These are phyloP conservation scores for Hedychridium roseum DNA, from an alignment of 2,888 invertebrate genomes.

Conservation along the genomic window DNA sequence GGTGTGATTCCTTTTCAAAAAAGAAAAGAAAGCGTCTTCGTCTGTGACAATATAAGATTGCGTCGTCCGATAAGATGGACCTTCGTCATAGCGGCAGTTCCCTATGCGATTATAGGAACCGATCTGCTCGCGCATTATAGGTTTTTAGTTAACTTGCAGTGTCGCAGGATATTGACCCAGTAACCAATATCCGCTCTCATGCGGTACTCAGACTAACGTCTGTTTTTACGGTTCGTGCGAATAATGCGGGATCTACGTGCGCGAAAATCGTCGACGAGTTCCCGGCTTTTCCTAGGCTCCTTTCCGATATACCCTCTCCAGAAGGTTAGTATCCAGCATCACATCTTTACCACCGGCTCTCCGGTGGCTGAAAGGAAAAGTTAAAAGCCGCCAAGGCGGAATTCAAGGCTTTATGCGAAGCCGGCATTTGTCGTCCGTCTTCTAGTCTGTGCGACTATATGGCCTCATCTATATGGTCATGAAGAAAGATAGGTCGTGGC, in stretches of 20 bases:
- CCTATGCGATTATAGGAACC: conserved; percentile 17
- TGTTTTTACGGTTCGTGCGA: not conserved
- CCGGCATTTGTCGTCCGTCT: conserved; percentile 58
- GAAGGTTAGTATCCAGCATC: not conserved
- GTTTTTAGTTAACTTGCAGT: conserved; percentile 9
- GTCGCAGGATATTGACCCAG: conserved; percentile 2
- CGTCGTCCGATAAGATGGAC: conserved; percentile 3
- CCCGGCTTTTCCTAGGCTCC: conserved; percentile 1
- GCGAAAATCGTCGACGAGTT: conserved; percentile 4
- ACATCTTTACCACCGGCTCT: conserved; percentile 42
- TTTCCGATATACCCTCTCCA: not conserved
- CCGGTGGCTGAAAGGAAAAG: conserved; percentile 46
- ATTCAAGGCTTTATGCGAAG: conserved; percentile 46
- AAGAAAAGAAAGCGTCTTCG: too few species aligned
- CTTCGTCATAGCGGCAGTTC: conserved; percentile 5
- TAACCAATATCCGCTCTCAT: not conserved
- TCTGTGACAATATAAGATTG: too few species aligned
- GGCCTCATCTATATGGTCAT: conserved; percentile 47
- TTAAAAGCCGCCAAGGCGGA: conserved; percentile 46
- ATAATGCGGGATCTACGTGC: not conserved
- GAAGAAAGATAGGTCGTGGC: conserved; percentile 34
- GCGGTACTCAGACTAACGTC: conserved; percentile 4
- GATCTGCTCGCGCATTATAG: conserved; percentile 15
- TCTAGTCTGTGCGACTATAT: conserved; percentile 55
- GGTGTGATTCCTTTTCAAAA: too few species aligned